Percentiles rank a stretch among this genome's conserved stretches.
These are phyloP conservation scores for Platygyra sinensis DNA, from an alignment of 64 coral and sea anemone genomes.

Conservation along the genomic window DNA sequence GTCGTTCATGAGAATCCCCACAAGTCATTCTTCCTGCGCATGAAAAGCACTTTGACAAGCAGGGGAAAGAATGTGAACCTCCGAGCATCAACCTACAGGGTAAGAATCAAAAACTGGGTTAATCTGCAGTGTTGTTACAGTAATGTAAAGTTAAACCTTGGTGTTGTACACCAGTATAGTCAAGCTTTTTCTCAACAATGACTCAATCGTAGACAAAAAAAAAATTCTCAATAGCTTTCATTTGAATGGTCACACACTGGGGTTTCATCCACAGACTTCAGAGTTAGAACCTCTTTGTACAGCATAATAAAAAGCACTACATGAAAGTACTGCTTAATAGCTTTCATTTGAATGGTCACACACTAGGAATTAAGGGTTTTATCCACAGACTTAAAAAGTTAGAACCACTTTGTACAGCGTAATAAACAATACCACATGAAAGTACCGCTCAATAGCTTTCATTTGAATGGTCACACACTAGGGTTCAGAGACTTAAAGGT, in stretches of 20 bases:
- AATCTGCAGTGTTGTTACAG: neutral
- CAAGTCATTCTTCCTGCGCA: constrained; percentile 93
- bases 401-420: too few species aligned
- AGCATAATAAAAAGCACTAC: too few species aligned
- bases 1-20: constrained; percentile 68
- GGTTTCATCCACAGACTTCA: neutral
- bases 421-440: neutral
- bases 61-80: constrained; percentile 96
- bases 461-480: neutral
- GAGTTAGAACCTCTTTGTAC: too few species aligned
- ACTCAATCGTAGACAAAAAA: too few species aligned
- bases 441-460: neutral
- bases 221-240: neutral
- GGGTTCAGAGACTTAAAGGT: neutral
- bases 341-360: too few species aligned
- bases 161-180: too few species aligned
- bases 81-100: constrained; percentile 94
- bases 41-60: constrained; percentile 98
- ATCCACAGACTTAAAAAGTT: too few species aligned
- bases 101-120: constrained; percentile 19
- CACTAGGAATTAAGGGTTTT: too few species aligned
- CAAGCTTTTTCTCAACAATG: too few species aligned
- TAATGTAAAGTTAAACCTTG: too few species aligned
- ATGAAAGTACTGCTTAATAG: too few species aligned
- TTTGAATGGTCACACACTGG: neutral